These are phyloP conservation scores for Castor canadensis DNA, from an alignment of 2,113 vertebrate species.

Conservation along the genomic window DNA sequence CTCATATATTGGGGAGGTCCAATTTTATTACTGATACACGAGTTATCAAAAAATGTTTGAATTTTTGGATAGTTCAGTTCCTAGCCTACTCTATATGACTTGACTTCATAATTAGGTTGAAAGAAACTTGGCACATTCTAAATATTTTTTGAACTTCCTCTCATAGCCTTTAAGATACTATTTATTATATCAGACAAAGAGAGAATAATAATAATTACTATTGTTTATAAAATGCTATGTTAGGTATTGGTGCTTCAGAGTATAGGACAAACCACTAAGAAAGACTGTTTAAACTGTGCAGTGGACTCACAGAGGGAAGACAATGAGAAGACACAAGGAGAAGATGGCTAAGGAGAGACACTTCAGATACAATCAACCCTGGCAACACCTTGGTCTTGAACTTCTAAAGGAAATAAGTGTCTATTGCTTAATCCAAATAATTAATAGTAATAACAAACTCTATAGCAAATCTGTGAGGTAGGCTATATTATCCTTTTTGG, in stretches of 20 bases:
- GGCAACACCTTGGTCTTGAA: too few relatives aligned
- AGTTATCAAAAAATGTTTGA: not conserved
- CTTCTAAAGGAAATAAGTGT: too few relatives aligned
- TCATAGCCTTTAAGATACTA: not conserved
- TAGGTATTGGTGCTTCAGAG: not conserved
- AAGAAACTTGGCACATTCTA: not conserved
- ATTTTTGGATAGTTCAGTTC: not conserved
- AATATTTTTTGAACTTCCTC: not conserved
- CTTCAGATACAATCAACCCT: too few relatives aligned
- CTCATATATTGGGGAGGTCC: not conserved
- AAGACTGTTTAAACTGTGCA: not conserved
- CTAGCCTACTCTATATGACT: not conserved
- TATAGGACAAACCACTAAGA: not conserved
- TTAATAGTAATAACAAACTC: too few relatives aligned
- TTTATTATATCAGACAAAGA: not conserved
- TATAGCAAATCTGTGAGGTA: not conserved
- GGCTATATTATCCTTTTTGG: not conserved
- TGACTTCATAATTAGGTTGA: not conserved
- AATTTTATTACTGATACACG: not conserved
- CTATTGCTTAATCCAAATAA: too few relatives aligned
- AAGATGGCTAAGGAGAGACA: too few relatives aligned
- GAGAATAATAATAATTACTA: not conserved
- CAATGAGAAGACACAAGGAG: too few relatives aligned
- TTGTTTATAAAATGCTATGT: not conserved
- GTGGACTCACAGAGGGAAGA: too few relatives aligned